Evolutionary conservation across 2,113 vertebrate species (phyloP).

Genomic region (Pongo pygmaeus): DNA sequence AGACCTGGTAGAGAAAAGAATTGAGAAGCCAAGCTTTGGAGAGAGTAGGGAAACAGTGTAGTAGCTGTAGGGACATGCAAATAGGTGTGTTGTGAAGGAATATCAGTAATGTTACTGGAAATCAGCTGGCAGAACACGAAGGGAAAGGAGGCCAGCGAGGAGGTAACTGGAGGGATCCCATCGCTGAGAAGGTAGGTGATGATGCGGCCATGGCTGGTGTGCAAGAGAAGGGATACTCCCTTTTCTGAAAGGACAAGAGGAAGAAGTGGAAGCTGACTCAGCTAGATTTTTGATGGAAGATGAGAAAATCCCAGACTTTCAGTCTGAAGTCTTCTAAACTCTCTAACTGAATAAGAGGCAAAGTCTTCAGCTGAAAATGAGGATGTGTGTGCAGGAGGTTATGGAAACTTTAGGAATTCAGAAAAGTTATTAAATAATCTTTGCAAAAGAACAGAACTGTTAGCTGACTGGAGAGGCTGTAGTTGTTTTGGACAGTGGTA

Average conservation of each 20-base stretch:
- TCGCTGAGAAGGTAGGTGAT: neutral
- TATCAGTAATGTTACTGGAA: rapidly evolving
- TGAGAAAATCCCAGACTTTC: neutral
- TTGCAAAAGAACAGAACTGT: neutral
- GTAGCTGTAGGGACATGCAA: rapidly evolving
- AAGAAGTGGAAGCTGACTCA: neutral
- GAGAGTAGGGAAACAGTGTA: rapidly evolving
- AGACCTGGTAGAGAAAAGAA: neutral
- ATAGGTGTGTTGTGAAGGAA: no score
- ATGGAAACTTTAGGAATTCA: neutral
- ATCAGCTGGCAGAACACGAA: rapidly evolving
- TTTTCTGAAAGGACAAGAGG: neutral
- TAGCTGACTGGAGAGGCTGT: neutral
- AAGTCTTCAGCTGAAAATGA: neutral
- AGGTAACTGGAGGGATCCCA: rapidly evolving
- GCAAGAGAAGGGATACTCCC: rapidly evolving
- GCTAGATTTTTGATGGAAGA: neutral
- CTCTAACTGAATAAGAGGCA: neutral
- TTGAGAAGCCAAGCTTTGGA: rapidly evolving
- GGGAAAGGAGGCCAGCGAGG: rapidly evolving
- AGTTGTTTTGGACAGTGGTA: rapidly evolving
- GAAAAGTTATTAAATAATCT: neutral
- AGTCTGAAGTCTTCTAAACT: neutral
- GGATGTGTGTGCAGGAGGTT: neutral
- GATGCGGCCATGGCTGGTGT: rapidly evolving